Evolutionary conservation across 2,888 invertebrate species (phyloP).

Genomic region (Perithous albicinctus): DNA sequence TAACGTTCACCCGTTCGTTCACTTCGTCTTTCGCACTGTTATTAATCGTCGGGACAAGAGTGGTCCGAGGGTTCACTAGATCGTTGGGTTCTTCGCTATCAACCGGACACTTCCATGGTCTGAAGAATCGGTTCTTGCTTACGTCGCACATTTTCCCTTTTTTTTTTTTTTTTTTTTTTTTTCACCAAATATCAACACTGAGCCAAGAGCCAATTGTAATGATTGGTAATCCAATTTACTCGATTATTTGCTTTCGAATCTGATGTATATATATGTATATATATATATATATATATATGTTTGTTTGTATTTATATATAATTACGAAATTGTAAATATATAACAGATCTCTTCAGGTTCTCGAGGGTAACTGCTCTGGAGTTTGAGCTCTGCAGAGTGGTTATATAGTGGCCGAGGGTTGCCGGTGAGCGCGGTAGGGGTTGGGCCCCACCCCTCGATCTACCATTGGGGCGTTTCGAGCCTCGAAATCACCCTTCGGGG

Average conservation of each 20-base stretch:
- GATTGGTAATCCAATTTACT: too few relatives aligned
- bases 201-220: too few relatives aligned
- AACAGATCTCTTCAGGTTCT: slow-evolving; percentile 31
- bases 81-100: slow-evolving; percentile 25
- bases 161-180: slow-evolving; percentile 29
- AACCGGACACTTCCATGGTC: slow-evolving; percentile 74
- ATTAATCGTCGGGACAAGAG: slow-evolving; percentile 17
- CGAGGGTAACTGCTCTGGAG: slow-evolving; percentile 52
- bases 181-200: neutral
- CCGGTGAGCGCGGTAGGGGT: slow-evolving; percentile 14
- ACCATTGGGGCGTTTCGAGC: slow-evolving; percentile 76
- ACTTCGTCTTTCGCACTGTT: slow-evolving; percentile 17
- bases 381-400: slow-evolving; percentile 14
- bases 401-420: slow-evolving; percentile 44
- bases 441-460: slow-evolving; percentile 70
- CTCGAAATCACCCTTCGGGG: slow-evolving; percentile 57
- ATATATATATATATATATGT: too few relatives aligned
- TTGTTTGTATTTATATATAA: neutral
- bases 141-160: slow-evolving; percentile 69
- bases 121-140: slow-evolving; percentile 70
- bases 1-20: neutral
- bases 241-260: too few relatives aligned
- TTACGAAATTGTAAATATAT: neutral
- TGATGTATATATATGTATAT: too few relatives aligned
- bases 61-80: slow-evolving; percentile 28